Conservation (phyloP, 92 coral and sea anemone genomes). For the Phenganax subtilis region DNA sequence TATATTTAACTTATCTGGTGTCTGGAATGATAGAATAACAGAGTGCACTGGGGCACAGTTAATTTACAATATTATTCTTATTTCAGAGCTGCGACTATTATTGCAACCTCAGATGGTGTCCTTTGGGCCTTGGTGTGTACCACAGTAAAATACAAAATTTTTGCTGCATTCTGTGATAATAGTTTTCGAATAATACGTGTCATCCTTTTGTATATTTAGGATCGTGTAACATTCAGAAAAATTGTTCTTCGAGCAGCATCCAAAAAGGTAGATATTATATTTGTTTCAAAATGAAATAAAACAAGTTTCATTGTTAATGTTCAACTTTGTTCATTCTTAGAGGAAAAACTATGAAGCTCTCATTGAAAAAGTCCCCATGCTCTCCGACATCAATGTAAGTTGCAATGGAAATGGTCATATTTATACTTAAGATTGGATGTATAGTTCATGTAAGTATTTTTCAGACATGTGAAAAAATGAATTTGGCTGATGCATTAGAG, state of each 20-base stretch:
- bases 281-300: too few relatives aligned
- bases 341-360: slow-evolving; percentile 80
- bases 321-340: slow-evolving; percentile 36
- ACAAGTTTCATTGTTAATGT: too few relatives aligned
- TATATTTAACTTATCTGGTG: too few relatives aligned
- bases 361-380: slow-evolving; percentile 83
- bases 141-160: not conserved
- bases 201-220: slow-evolving; percentile 52
- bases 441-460: not conserved
- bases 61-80: not conserved
- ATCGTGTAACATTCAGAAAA: slow-evolving; percentile 89
- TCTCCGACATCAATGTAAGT: slow-evolving; percentile 68
- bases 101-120: slow-evolving; percentile 84
- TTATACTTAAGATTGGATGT: not conserved
- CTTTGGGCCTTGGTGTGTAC: slow-evolving; percentile 90
- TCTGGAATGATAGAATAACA: too few relatives aligned
- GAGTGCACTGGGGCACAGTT: not conserved
- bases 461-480: slow-evolving; percentile 87
- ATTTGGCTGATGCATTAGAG: slow-evolving; percentile 88
- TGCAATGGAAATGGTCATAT: not conserved
- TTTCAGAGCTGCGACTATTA: slow-evolving; percentile 91
- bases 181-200: not conserved
- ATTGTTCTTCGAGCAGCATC: slow-evolving; percentile 95
- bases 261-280: slow-evolving; percentile 56
- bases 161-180: not conserved